A percentile compares a stretch with the other conserved stretches of the same genome.
Evolutionary conservation across 2,888 invertebrate genomes (phyloP).

Genomic region (Iselma pallidipennis): DNA sequence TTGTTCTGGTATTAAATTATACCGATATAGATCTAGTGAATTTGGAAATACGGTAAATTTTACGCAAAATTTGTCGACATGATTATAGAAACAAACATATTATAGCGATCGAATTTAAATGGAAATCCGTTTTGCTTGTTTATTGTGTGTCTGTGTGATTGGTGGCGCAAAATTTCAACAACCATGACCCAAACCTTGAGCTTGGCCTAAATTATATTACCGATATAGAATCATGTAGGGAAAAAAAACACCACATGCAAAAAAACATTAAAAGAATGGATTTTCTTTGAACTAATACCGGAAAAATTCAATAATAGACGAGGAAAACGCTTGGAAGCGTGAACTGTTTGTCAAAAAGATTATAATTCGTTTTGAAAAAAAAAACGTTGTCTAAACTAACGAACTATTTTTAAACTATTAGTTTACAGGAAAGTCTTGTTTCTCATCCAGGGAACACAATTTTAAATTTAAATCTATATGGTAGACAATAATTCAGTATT

Average conservation of each 20-base stretch:
- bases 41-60: neutral
- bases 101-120: neutral
- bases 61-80: neutral
- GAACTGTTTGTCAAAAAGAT: neutral
- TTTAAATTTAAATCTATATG: no score
- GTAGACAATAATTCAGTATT: no score
- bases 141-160: no score
- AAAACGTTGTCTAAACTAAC: neutral
- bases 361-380: neutral
- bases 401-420: neutral
- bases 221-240: no score
- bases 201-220: no score
- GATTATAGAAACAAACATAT: neutral
- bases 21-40: neutral
- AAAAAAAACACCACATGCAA: no score
- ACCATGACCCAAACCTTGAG: no score
- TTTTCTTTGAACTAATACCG: no score
- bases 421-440: neutral
- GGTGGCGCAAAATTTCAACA: no score
- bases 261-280: no score
- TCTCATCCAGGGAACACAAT: no score
- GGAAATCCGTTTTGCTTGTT: neutral
- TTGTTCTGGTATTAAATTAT: neutral
- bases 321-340: neutral
- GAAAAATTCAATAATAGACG: neutral